phyloP scores from a whole-genome alignment of 2,888 invertebrate species.

The Macropis europaea region DNA sequence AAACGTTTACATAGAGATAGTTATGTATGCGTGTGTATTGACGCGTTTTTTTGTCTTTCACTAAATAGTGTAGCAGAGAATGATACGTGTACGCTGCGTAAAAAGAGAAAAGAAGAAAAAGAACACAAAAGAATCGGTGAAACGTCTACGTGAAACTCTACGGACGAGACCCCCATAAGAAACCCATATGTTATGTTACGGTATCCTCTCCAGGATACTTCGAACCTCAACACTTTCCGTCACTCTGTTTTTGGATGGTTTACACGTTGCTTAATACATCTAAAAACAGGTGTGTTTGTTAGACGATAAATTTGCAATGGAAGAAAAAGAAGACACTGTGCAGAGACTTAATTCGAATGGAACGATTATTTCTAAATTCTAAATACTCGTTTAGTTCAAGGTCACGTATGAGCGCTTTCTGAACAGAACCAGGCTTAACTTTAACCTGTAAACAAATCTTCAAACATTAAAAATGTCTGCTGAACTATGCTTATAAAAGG shows the following conservation, averaged over 20 bases:
- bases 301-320: not conserved
- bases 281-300: slow-evolving; percentile 11
- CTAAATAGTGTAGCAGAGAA: too few species aligned
- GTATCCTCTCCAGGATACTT: slow-evolving; percentile 15
- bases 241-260: slow-evolving; percentile 14
- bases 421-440: too few species aligned
- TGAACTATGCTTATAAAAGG: too few species aligned
- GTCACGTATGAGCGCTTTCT: too few species aligned
- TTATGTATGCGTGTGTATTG: not conserved
- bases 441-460: too few species aligned
- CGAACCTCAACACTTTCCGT: slow-evolving; percentile 27
- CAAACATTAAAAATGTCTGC: too few species aligned
- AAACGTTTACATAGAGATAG: slow-evolving; percentile 11
- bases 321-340: not conserved
- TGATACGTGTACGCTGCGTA: slow-evolving; percentile 25
- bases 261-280: not conserved
- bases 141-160: slow-evolving; percentile 15
- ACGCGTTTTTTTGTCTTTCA: too few species aligned
- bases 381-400: too few species aligned
- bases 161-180: not conserved
- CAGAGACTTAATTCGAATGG: too few species aligned
- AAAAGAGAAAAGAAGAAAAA: slow-evolving; percentile 15
- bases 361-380: too few species aligned
- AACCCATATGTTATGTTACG: too few species aligned
- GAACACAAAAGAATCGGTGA: not conserved